A percentile compares a stretch with the other conserved stretches of the same genome.
phyloP scores from a whole-genome alignment of 2,888 invertebrate species.

The Amaurobius ferox region DNA sequence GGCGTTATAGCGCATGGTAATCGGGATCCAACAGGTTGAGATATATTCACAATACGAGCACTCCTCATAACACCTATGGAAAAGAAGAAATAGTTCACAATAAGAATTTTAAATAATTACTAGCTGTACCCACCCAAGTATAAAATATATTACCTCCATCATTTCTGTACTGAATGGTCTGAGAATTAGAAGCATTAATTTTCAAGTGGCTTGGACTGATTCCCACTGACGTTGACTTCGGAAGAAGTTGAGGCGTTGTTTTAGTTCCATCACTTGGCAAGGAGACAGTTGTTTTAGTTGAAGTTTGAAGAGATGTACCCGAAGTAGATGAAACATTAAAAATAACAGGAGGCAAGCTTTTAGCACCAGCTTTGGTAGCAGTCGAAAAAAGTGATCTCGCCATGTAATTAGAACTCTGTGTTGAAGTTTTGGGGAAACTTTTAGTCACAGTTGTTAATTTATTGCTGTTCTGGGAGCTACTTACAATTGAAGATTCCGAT shows the following conservation, averaged over 20 bases:
- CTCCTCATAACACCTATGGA: conserved; percentile 45
- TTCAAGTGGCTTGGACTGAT: conserved; percentile 39
- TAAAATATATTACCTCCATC: conserved; percentile 58
- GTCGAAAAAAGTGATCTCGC: conserved; percentile 41
- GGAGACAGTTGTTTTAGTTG: conserved; percentile 32
- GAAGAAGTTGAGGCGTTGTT: conserved; percentile 30
- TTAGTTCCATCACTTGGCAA: conserved; percentile 32
- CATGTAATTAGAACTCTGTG: conserved; percentile 34
- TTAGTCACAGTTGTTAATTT: conserved; percentile 34
- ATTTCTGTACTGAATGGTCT: conserved; percentile 63
- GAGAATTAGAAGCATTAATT: conserved; percentile 30
- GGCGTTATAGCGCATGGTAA: conserved; percentile 62
- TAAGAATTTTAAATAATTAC: no score
- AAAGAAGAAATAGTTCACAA: background rate
- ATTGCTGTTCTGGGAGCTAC: conserved; percentile 22
- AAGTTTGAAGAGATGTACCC: conserved; percentile 23
- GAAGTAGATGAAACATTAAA: conserved; percentile 48
- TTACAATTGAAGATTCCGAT: conserved; percentile 28
- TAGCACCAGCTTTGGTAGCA: conserved; percentile 32
- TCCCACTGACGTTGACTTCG: conserved; percentile 38
- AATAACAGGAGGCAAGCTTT: conserved; percentile 50
- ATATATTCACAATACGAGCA: conserved; percentile 59
- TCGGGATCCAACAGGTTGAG: conserved; percentile 47
- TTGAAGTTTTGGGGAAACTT: conserved; percentile 40
- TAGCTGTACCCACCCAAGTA: no score